Percentiles rank a stretch among this genome's conserved stretches.
phyloP scores from a whole-genome alignment of 1,140 invertebrate genomes.

The Phymastichus coffea region DNA sequence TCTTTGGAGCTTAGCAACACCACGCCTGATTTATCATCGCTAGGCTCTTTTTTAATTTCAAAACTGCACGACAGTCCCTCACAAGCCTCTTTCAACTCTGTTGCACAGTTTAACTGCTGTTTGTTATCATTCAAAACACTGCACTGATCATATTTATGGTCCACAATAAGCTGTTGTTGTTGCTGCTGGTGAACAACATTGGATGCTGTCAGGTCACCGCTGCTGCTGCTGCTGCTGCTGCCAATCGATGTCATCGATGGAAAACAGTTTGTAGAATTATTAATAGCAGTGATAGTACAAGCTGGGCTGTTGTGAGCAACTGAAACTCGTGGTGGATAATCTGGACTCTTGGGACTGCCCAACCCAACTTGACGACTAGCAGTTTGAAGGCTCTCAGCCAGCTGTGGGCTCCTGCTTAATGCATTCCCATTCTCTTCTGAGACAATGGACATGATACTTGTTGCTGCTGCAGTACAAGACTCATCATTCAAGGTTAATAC shows the following conservation, averaged over 20 bases:
- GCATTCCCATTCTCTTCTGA: constrained; percentile 45
- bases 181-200: constrained; percentile 3
- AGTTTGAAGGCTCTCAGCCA: constrained; percentile 49
- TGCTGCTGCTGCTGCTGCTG: constrained; percentile 31
- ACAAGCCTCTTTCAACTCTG: constrained; percentile 1
- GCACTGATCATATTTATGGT: constrained; percentile 4
- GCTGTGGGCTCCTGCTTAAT: constrained; percentile 44
- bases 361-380: constrained; percentile 37
- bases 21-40: constrained; percentile 19
- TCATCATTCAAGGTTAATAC: too few relatives aligned
- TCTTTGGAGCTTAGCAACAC: constrained; percentile 10
- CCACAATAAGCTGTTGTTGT: not conserved
- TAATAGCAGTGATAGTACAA: constrained; percentile 35
- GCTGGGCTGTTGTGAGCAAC: constrained; percentile 38
- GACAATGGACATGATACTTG: too few relatives aligned
- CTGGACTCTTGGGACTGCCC: constrained; percentile 49
- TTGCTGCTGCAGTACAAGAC: too few relatives aligned
- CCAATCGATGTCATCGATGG: constrained; percentile 35
- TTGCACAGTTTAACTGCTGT: not conserved
- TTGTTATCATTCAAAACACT: constrained; percentile 1
- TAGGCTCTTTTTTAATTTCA: constrained; percentile 32
- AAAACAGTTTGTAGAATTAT: constrained; percentile 33
- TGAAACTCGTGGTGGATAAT: constrained; percentile 48
- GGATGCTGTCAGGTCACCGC: too few relatives aligned
- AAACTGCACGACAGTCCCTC: too few relatives aligned